These are phyloP conservation scores for Euphydryas editha DNA, from an alignment of 2,888 invertebrate species.

Conservation along the genomic window DNA sequence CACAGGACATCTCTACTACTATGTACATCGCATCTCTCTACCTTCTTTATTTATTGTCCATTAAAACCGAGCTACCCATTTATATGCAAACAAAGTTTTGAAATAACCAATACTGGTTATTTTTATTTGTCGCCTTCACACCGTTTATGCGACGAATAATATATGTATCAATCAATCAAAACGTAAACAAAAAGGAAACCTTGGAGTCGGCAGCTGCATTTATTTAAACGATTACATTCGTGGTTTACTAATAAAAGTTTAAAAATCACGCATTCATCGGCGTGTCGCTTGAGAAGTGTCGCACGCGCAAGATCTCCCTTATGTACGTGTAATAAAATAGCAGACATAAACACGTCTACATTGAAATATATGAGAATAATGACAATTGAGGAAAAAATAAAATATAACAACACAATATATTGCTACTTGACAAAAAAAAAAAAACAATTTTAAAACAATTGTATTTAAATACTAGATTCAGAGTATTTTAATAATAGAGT, in stretches of 20 bases:
- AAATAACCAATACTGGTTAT: slow-evolving; percentile 32
- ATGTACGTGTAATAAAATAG: slow-evolving; percentile 42
- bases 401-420: not conserved
- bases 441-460: not conserved
- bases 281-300: slow-evolving; percentile 41
- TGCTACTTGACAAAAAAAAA: not conserved
- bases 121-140: slow-evolving; percentile 49
- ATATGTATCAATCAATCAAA: slow-evolving; percentile 66
- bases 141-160: slow-evolving; percentile 52
- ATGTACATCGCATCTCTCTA: slow-evolving; percentile 6
- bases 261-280: slow-evolving; percentile 58
- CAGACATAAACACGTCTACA: slow-evolving; percentile 23
- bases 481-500: too few species aligned
- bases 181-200: slow-evolving; percentile 61
- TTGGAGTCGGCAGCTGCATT: slow-evolving; percentile 65
- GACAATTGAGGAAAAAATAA: slow-evolving; percentile 3
- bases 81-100: slow-evolving; percentile 37
- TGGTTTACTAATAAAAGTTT: slow-evolving; percentile 65
- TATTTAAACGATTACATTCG: slow-evolving; percentile 60
- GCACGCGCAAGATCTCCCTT: slow-evolving; percentile 40
- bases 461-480: too few species aligned
- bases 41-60: slow-evolving; percentile 5
- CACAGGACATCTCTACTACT: slow-evolving; percentile 37
- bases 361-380: not conserved
- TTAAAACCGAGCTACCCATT: slow-evolving; percentile 23